Evolutionary conservation across 2,797 vertebrate species (phyloP), one percentile per base, ranked within the genome.

Genomic region (Rhinophrynus dorsalis): DNA sequence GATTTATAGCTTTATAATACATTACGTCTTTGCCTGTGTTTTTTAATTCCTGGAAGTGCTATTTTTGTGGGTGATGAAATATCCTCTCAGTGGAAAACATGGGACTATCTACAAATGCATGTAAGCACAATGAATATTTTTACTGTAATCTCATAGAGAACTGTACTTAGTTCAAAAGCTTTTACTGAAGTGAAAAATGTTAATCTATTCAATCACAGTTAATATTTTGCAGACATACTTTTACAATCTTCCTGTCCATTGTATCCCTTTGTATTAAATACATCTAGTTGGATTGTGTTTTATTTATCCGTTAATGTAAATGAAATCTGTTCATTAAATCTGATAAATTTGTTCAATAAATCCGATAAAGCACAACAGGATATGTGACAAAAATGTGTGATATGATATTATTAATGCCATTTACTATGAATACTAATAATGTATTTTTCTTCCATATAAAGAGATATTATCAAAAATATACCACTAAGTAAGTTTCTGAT

Each of bases 141-240:
- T 61, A 54, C 54, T 61, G 26, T 45, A 69, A 69, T 69, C 67
- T 51, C 45, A 54, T 62, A 37, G 15, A 69, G 27, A 62, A 15
- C 7, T 54, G 13, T 69, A 54, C 58, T 69, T 69, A 69, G 48
- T 32, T 48, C 61, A 61, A 69, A 69, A 69, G 67, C 67, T 69
- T 69, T 69, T 60, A 69, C 67, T 44, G 61, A 48, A 69, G 57
- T 61, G 26, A 61, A 69, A 61, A 69, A 17, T 69, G 26, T 61
- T 69, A 69, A 62, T 69, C 67, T 61, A 58, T 54, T 44, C 44
- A 61, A 54, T 69, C 35, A 69, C 48, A 44, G 57, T 20, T 61
- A 37, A 33, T 30, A 62, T 50, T 61, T 61, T 15, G 11, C 29
- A 45, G 27, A 47, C 58, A 44, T 62, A 54, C 58, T 61, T 69